Evolutionary conservation across 2,797 vertebrate genomes (phyloP), one percentile per base, ranked within the genome.

Genomic region (Uromys caudimaculatus): DNA sequence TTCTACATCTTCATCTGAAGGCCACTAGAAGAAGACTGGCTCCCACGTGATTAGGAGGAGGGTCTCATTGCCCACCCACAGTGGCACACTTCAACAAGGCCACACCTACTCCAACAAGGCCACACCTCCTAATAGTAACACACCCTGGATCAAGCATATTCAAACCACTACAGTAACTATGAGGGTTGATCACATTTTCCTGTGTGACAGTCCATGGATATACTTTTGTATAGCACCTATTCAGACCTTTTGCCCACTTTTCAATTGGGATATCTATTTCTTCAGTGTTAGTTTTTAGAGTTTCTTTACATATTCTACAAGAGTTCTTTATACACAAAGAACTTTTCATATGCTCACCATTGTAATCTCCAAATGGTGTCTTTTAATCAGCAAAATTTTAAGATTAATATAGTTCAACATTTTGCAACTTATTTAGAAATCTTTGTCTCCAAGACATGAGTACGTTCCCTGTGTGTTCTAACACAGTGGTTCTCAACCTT

Each of bases 351-450:
- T 11, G 23, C 1, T 44, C 44, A 6, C 19, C 67, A 92, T 76
- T 44, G 27, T 8, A 56, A 3, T 71, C 50, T 76, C 54, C 89
- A 52, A 94, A 89, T 76, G 6, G n/a, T 64, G 16, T 56, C 52
- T 89, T 89, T 82, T 90, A 93, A 78, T 64, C 35, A 76, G 73
- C 35, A 95, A 67, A 92, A 23, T 3, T 47, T 90, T 91, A 89
- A 54, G 29, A 82, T 79, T 47, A 89, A 54, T 85, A 60, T 78
- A 96, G 38, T 58, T 32, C 19, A 93, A 56, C 41, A 75, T 50
- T 95, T 87, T 90, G 27, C 11, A 67, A 60, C 3, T 90, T 81
- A 73, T 73, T 90, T 90, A 90, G 62, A 86, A 75, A 67, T 86
- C 4, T n/a, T 75, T 92, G 35, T 23, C 67, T 38, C 50, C 75